Base-by-base conservation (phyloP, 2,113 vertebrate genomes). In the Gymnorhina tibicen region DNA sequence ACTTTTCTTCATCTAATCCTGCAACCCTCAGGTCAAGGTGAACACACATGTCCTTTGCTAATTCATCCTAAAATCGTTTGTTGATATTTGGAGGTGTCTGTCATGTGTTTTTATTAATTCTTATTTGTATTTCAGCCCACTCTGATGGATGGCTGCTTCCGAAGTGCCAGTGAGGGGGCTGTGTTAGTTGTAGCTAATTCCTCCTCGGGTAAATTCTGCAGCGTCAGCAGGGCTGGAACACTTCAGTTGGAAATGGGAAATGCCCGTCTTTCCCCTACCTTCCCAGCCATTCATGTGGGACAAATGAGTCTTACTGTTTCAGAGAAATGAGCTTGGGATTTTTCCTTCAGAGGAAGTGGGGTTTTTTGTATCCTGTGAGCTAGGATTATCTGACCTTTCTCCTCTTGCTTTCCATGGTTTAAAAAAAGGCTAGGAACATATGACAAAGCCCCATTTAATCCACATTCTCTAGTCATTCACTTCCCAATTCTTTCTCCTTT, bases 351-450 rank as follows among this genome's bases (percentile, higher is more conserved):
- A 86, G 32, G 42, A 92, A 92, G 49, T 39, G 32, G 28, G 11
- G 0, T 8, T 20, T 23, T 94, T 64, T 73, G 14, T 84, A 55
- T 79, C 32, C 33, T 2, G 0, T 72, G 46, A 92, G 39, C 28
- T 66, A 60, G 83, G 63, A 86, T 86, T 56, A 84, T 46, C 50
- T 92, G 76, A 91, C 89, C 67, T 92, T 93, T 81, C 85, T 90
- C 39, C 42, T 86, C 35, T 56, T 84, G 20, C 42, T 81, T 91
- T 92, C 55, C 20, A 3, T 19, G 27, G 33, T 63, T 74, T 47
- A 50, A 83, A 83, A 87, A 79, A 90, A 67, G 24, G 8, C 41
- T 72, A 68, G 53, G 18, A 92, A 59, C 9, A 26, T 58, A 42
- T 0, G 9, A 30, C 60, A 93, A 67, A 69, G 35, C 16, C 23